These are phyloP conservation scores for Pogonomyrmex barbatus DNA, from an alignment of 1,140 invertebrate species.

Conservation along the genomic window DNA sequence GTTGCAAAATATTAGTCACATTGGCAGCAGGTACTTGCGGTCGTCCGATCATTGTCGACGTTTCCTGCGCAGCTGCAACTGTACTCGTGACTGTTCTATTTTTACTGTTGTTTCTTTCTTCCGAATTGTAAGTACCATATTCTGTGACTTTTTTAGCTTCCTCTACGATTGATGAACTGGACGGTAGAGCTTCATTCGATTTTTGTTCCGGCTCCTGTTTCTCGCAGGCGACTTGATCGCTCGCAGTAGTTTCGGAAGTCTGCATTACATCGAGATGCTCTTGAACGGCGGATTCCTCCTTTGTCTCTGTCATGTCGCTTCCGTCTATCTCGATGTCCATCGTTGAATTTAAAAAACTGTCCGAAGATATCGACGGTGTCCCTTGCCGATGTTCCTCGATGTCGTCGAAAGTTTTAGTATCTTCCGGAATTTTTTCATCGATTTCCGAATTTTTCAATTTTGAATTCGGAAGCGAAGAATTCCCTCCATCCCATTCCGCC, in stretches of 20 bases:
- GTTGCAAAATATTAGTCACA: conserved; percentile 54
- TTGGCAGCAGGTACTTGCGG: conserved; percentile 27
- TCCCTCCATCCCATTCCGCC: conserved; percentile 5
- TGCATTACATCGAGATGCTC: background rate
- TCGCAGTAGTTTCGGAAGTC: background rate
- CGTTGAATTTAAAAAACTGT: conserved; percentile 10
- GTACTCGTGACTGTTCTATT: background rate
- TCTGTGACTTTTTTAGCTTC: conserved; percentile 1
- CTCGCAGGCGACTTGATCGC: background rate
- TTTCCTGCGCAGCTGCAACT: background rate
- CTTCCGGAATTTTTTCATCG: background rate
- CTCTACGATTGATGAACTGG: background rate
- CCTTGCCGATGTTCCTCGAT: background rate
- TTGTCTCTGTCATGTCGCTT: background rate
- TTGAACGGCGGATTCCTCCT: background rate
- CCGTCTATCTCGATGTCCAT: conserved; percentile 12
- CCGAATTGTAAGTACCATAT: background rate
- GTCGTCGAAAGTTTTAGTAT: conserved; percentile 29
- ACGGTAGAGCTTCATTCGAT: background rate
- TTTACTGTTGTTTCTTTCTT: background rate
- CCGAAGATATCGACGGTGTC: background rate
- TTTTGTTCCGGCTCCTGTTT: conserved; percentile 1
- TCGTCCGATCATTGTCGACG: background rate
- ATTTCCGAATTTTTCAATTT: conserved; percentile 33
- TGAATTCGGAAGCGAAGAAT: background rate